Conservation (phyloP, 2,113 vertebrate genomes). For the Eretmochelys imbricata region DNA sequence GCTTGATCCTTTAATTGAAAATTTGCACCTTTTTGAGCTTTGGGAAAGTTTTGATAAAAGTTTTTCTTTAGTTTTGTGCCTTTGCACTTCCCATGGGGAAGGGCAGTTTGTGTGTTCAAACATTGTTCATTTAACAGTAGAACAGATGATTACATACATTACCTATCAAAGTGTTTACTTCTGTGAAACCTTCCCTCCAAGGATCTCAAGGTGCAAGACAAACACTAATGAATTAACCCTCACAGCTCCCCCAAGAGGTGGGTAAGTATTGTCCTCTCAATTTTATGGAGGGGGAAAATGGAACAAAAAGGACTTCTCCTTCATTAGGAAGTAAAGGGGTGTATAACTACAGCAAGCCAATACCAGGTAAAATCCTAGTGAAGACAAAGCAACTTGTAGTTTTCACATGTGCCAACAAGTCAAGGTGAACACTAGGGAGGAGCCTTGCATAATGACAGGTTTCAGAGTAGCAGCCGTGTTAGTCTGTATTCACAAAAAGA, state of each 20-base stretch:
- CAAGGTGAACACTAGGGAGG: not conserved
- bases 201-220: not conserved
- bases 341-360: not conserved
- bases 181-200: not conserved
- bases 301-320: not conserved
- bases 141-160: not conserved
- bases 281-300: not conserved
- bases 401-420: conserved; percentile 31
- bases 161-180: not conserved
- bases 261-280: not conserved
- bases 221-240: not conserved
- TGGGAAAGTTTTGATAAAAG: not conserved
- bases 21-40: not conserved
- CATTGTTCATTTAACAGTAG: not conserved
- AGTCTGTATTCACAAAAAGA: no score
- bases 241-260: not conserved
- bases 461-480: no score
- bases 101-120: not conserved
- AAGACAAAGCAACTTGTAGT: conserved; percentile 3
- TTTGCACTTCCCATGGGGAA: not conserved
- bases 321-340: not conserved
- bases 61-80: not conserved
- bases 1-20: not conserved
- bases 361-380: not conserved
- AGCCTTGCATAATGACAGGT: no score